Conservation (phyloP, 2,888 invertebrate species). For the Argyresthia goedartella region DNA sequence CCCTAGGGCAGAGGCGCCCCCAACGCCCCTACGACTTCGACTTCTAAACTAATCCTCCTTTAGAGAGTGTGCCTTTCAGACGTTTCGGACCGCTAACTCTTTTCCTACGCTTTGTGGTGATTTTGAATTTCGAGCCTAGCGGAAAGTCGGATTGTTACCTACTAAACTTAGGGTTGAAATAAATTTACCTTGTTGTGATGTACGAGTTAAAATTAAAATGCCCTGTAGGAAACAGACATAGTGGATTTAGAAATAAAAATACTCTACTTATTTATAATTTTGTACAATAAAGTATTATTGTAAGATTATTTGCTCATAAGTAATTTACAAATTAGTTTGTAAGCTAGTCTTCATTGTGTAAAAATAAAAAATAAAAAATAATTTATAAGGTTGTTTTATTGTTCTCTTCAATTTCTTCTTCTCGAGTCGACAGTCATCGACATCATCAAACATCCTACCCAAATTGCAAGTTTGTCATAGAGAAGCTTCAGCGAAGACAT, state of each 20-base stretch:
- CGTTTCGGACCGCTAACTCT: neutral
- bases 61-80: neutral
- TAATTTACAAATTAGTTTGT: slow-evolving; percentile 67
- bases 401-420: neutral
- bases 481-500: too few relatives aligned
- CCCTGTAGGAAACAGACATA: too few relatives aligned
- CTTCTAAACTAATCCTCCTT: slow-evolving; percentile 29
- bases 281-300: slow-evolving; percentile 40
- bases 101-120: too few relatives aligned
- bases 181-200: too few relatives aligned
- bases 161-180: too few relatives aligned
- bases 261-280: slow-evolving; percentile 41
- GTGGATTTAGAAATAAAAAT: neutral
- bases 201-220: too few relatives aligned
- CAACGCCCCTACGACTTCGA: slow-evolving; percentile 60
- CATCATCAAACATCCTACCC: too few relatives aligned
- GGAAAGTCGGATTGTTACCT: too few relatives aligned
- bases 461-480: too few relatives aligned
- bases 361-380: slow-evolving; percentile 19
- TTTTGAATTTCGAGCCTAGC: too few relatives aligned
- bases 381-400: neutral
- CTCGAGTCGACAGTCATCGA: too few relatives aligned
- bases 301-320: slow-evolving; percentile 7
- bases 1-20: slow-evolving; percentile 84
- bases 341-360: slow-evolving; percentile 63